Evolutionary conservation across 2,888 invertebrate species (phyloP).

Genomic region (Eupithecia dodoneata): DNA sequence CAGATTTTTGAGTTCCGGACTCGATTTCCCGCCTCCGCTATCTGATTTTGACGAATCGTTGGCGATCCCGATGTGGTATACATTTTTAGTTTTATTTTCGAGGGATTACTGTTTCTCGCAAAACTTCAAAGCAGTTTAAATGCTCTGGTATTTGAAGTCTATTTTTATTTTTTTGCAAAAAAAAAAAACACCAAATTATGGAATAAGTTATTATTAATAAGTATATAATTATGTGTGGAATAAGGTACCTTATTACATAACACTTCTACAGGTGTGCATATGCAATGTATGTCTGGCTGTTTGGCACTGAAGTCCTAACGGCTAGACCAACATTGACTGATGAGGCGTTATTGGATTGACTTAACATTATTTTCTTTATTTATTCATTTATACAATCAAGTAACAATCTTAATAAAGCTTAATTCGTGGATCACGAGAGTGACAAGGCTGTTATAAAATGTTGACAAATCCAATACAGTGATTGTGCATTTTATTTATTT

Average conservation of each 20-base stretch:
- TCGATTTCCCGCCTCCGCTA: background rate
- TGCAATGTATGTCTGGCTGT: background rate
- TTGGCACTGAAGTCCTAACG: background rate
- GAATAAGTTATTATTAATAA: no score
- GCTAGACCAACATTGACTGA: background rate
- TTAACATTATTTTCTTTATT: background rate
- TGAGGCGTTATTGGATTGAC: background rate
- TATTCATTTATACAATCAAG: background rate
- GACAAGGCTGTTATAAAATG: background rate
- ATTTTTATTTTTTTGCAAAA: no score
- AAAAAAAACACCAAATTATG: background rate
- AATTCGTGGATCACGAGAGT: slow-evolving; percentile 1
- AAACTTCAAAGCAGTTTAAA: no score
- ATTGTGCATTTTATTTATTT: background rate
- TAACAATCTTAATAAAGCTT: background rate
- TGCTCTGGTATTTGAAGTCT: no score
- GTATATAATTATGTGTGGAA: background rate
- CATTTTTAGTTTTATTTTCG: no score
- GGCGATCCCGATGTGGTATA: background rate
- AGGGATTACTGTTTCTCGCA: no score
- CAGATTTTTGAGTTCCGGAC: background rate
- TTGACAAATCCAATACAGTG: background rate
- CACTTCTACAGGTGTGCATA: background rate
- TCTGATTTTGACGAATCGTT: background rate
- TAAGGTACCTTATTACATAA: background rate